Percentiles rank a stretch among this genome's conserved stretches.
phyloP scores from a whole-genome alignment of 1,140 invertebrate genomes.

The Saccostrea glomerata region DNA sequence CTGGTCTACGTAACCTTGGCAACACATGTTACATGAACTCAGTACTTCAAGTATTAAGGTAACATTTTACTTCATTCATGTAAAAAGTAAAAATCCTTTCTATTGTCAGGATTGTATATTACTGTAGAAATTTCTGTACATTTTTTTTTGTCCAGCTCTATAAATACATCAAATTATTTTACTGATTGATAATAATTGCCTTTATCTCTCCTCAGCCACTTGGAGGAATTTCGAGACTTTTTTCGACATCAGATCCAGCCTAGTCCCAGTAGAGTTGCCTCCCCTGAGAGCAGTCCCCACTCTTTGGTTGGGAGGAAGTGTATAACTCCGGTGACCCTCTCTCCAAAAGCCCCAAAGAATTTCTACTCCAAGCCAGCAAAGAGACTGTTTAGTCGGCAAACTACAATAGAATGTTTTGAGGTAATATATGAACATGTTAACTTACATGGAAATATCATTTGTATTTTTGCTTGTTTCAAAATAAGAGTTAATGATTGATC shows the following conservation, averaged over 20 bases:
- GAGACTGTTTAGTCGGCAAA: slow-evolving; percentile 58
- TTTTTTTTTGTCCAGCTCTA: no score
- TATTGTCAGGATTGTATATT: no score
- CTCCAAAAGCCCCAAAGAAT: background rate
- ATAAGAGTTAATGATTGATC: background rate
- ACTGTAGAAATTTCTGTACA: no score
- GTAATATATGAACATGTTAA: slow-evolving; percentile 49
- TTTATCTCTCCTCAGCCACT: slow-evolving; percentile 63
- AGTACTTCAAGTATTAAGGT: slow-evolving; percentile 75
- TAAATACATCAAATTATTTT: no score
- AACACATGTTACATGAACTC: slow-evolving; percentile 78
- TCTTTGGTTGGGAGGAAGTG: slow-evolving; percentile 16
- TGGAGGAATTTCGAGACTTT: slow-evolving; percentile 69
- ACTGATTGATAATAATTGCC: background rate
- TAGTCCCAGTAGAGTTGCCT: slow-evolving; percentile 55
- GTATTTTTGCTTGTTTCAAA: background rate
- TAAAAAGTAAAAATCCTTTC: background rate
- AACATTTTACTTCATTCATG: slow-evolving; percentile 4
- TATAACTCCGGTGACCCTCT: background rate
- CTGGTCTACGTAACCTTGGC: slow-evolving; percentile 75
- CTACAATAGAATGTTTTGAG: slow-evolving; percentile 72
- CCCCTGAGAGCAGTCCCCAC: slow-evolving; percentile 54
- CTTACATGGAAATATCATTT: background rate
- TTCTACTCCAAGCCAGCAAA: slow-evolving; percentile 20
- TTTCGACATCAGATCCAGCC: slow-evolving; percentile 63